Evolutionary conservation across 2,888 invertebrate species (phyloP), one percentile per base, ranked within the genome.

Genomic region (Drosophila vallismaia): DNA sequence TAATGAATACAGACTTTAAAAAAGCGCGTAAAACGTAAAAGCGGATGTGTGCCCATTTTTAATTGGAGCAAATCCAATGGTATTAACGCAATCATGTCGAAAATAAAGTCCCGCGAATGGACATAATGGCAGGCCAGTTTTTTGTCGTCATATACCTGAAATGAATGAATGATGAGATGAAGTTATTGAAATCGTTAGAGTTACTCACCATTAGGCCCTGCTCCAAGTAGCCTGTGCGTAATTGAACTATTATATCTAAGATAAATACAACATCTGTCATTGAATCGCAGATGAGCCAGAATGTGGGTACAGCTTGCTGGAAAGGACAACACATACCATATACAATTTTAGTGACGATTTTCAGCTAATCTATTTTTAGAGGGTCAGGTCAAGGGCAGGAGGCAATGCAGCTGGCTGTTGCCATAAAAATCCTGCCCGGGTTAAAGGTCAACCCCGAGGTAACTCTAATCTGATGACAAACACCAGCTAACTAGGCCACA

Each of bases 181-280:
- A 29, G 10, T 3, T 4, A 14, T 42, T 36, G 12, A 5, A 31
- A 28, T 42, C 5, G n/a, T 4, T 5, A 2, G 36, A 4, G n/a
- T 4, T n/a, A 78, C 88, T 90, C 88, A 93, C 96, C 96, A 98
- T 97, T 19, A 98, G 94, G 42, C 98, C 98, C 90, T 97, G 97
- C 91, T 98, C 98, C 88, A 98, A 93, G 91, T 98, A 98, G 14
- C 98, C 98, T 46, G 98, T 98, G 75, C 98, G 93, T 82, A 98
- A 94, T 92, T 98, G 98, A 71, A 98, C 97, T 57, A 95, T 94
- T 78, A 98, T 95, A 92, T 99, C 98, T 77, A 96, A 91, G 55
- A 97, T 93, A 92, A 97, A 98, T 71, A 97, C 95, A 76, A 96
- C 89, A 92, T 98, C 98, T 89, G 96, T 96, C 86, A 97, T 92